A percentile compares a stretch with the other conserved stretches of the same genome.
Evolutionary conservation across 2,113 vertebrate genomes (phyloP).

Genomic region (Ptyas mucosa): DNA sequence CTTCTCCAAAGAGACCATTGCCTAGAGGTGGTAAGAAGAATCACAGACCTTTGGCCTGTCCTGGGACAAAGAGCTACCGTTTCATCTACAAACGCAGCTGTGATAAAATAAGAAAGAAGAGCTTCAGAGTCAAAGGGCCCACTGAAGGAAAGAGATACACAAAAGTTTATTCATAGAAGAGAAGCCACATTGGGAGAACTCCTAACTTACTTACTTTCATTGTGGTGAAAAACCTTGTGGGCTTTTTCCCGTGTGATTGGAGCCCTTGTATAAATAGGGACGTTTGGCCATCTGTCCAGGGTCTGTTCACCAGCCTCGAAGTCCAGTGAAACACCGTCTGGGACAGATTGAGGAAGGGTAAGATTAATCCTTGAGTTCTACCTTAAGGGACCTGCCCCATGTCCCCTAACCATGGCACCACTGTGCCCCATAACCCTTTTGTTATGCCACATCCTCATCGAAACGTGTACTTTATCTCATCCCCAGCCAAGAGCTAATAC

Average conservation of each 20-base stretch:
- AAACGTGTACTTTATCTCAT: background rate
- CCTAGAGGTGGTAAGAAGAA: rapidly evolving
- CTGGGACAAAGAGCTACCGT: rapidly evolving
- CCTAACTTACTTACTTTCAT: background rate
- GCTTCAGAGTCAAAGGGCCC: background rate
- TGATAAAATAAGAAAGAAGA: background rate
- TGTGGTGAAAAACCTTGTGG: conserved; percentile 23
- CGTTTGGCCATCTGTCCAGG: background rate
- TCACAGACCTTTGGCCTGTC: background rate
- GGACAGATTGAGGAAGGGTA: background rate
- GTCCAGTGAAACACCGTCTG: background rate
- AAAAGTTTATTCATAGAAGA: background rate
- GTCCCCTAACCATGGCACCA: background rate
- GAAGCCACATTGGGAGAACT: background rate
- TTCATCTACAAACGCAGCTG: background rate
- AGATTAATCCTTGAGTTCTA: background rate
- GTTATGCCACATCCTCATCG: background rate
- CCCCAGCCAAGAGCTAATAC: background rate
- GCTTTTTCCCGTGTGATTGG: background rate
- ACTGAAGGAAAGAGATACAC: background rate
- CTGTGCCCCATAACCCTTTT: background rate
- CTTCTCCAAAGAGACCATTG: background rate
- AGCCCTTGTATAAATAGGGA: background rate
- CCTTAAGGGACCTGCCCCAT: background rate
- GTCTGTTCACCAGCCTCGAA: background rate